Percentiles rank a stretch among this genome's conserved stretches.
Evolutionary conservation across 2,888 invertebrate species (phyloP).

Genomic region (Drosophila histrio): DNA sequence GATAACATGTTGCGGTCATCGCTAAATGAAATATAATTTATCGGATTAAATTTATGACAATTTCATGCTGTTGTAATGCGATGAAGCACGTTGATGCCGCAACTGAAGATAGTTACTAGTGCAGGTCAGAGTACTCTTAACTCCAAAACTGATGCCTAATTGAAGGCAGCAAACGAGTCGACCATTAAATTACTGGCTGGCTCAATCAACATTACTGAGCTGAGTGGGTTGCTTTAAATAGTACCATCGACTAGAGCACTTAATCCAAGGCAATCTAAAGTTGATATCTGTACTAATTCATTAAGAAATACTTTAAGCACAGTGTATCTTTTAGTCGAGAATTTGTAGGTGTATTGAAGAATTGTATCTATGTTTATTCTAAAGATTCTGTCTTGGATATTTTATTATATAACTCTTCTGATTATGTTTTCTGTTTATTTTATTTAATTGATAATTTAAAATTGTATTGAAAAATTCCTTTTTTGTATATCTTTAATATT

Average conservation of each 20-base stretch:
- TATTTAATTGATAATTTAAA: too few species aligned
- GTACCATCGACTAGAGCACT: neutral
- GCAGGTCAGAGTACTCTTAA: slow-evolving; percentile 5
- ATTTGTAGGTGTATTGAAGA: too few species aligned
- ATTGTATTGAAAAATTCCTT: neutral
- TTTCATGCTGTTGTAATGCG: slow-evolving; percentile 51
- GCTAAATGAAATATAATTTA: slow-evolving; percentile 65
- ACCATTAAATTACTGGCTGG: slow-evolving; percentile 15
- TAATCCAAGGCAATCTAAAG: neutral
- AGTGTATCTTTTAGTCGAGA: neutral
- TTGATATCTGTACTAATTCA: neutral
- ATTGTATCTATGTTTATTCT: too few species aligned
- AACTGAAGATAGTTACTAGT: slow-evolving; percentile 2
- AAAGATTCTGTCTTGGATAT: too few species aligned
- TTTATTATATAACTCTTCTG: too few species aligned
- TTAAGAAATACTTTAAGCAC: neutral
- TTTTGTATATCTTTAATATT: neutral
- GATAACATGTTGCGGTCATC: slow-evolving; percentile 29
- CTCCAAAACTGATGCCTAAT: slow-evolving; percentile 13
- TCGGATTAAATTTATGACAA: slow-evolving; percentile 75
- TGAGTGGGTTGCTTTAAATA: neutral
- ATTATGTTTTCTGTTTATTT: neutral
- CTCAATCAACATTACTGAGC: slow-evolving; percentile 39
- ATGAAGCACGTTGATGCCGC: slow-evolving; percentile 17
- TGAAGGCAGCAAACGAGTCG: slow-evolving; percentile 8